phyloP scores from a whole-genome alignment of 2,113 vertebrate species.

The Grus americana region DNA sequence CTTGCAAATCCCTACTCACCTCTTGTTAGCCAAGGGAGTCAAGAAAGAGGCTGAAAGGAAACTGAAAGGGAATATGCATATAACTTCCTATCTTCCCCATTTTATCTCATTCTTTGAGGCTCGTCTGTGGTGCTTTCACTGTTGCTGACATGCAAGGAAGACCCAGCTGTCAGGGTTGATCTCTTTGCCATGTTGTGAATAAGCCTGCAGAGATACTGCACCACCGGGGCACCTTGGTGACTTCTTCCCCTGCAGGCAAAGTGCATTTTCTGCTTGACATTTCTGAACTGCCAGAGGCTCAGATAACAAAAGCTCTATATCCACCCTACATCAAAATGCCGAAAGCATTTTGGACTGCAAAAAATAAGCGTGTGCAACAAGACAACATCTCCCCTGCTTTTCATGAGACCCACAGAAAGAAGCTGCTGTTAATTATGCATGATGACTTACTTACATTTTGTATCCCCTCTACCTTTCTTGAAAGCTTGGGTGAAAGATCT shows the following conservation, averaged over 20 bases:
- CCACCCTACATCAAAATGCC: not conserved
- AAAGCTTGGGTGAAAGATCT: not conserved
- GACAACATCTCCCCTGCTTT: not conserved
- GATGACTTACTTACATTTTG: not conserved
- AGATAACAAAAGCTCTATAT: not conserved
- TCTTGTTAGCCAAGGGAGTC: not conserved
- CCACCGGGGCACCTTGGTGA: not conserved
- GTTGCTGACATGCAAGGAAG: not conserved
- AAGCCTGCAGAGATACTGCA: constrained; percentile 8
- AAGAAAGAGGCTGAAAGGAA: not conserved
- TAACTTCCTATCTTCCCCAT: not conserved
- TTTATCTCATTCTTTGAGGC: not conserved
- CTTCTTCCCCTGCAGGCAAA: constrained; percentile 37
- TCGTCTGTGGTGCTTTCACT: not conserved
- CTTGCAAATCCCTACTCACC: not conserved
- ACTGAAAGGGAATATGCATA: not conserved
- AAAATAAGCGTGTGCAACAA: not conserved
- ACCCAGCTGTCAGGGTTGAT: constrained; percentile 39
- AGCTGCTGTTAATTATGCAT: constrained; percentile 26
- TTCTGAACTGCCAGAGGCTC: constrained; percentile 29
- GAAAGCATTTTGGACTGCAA: not conserved
- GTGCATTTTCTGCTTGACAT: constrained; percentile 67
- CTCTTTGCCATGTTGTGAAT: not conserved
- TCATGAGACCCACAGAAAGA: not conserved
- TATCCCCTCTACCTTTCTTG: not conserved